These are phyloP conservation scores for Xanthorhoe spadicearia DNA, from an alignment of 2,888 invertebrate species.

Conservation along the genomic window DNA sequence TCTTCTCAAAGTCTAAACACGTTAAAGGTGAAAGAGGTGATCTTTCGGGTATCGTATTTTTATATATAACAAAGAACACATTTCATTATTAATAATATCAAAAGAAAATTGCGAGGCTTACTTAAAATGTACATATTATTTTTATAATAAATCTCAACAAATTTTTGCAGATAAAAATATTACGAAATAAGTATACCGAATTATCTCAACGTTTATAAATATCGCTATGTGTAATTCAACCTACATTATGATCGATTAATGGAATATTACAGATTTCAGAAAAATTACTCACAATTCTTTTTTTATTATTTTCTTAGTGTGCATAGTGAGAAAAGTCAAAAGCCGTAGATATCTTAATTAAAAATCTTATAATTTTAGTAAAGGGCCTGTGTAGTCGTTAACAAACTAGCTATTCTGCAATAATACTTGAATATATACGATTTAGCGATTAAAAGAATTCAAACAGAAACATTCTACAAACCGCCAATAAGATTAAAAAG, in stretches of 20 bases:
- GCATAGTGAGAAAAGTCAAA: background rate
- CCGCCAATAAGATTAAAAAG: slow-evolving; percentile 1
- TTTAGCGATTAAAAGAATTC: background rate
- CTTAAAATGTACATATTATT: background rate
- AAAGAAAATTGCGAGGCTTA: background rate
- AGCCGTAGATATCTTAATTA: background rate
- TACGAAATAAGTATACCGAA: background rate
- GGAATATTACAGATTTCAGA: background rate
- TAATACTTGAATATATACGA: background rate
- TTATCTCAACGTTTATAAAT: background rate
- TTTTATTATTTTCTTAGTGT: slow-evolving; percentile 1
- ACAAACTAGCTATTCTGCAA: background rate
- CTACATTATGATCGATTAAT: background rate
- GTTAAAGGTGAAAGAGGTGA: slow-evolving; percentile 2
- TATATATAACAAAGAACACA: background rate
- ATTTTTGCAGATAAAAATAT: background rate
- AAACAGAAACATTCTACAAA: background rate
- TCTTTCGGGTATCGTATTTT: background rate
- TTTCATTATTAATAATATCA: background rate
- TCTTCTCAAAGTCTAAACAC: background rate
- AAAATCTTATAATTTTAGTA: background rate
- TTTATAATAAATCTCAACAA: background rate
- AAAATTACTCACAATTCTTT: background rate
- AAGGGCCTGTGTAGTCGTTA: background rate
- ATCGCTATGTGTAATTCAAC: background rate